Evolutionary conservation across 2,888 invertebrate species (phyloP), one percentile per base, ranked within the genome.

Genomic region (Scaptomyza polygonia): DNA sequence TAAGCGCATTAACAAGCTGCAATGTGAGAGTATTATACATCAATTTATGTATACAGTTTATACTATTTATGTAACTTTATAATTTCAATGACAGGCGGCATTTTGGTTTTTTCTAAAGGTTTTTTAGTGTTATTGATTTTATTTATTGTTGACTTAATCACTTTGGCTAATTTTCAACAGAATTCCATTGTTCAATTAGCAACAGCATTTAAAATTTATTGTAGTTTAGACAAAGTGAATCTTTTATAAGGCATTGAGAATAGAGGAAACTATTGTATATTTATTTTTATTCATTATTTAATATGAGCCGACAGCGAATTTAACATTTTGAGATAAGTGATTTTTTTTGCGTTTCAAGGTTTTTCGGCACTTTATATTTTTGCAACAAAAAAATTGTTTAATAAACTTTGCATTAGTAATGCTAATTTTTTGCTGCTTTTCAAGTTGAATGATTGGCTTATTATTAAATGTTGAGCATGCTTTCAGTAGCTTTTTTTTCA

Each of bases 171-270:
- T 75, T 82, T 77, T 70, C 75, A 72, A 75, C 67, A 61, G 72
- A 82, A 82, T 81, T 82, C 69, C 72, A 69, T 69, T 82, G 64
- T 68, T 69, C 64, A 80, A 84, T 84, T 80, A 36, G 21, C 42
- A 36, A 51, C n/a, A 6, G 12, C 27, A 56, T 49, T 62, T 62
- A 29, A 53, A 61, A 48, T 27, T 49, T 30, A 25, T 34, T 67
- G 42, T 25, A 16, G 29, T 25, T 43, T 43, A 30, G 5, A 45
- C 14, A 5, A 29, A 2, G 27, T 11, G 14, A 45, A 8, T 16
- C 29, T 45, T 11, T 12, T 0, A 16, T 29, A 1, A 45, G 29
- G 2, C 7, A 29, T 29, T 16, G 11, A 7, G 4, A 12, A 29
- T 12, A 16, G 12, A 25, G 25, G 25, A 25, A 25, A 25, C 25